These are phyloP conservation scores for Telenomus remus DNA, from an alignment of 1,140 invertebrate genomes.

Conservation along the genomic window DNA sequence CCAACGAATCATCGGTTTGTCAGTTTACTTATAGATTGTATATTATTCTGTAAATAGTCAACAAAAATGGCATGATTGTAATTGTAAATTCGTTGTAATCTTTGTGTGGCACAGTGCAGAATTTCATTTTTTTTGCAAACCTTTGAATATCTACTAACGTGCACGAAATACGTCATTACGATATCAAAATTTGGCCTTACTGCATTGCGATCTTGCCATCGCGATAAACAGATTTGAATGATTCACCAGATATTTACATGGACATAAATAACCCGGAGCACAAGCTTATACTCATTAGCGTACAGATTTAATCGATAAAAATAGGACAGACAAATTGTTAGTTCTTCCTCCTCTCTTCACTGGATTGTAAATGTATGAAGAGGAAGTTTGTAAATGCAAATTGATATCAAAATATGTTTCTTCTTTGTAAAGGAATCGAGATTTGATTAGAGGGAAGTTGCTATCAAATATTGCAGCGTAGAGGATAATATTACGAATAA, in stretches of 20 bases:
- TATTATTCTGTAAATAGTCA: constrained; percentile 51
- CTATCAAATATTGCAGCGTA: constrained; percentile 3
- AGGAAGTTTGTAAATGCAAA: too few relatives aligned
- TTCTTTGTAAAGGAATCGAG: background rate
- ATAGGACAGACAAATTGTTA: constrained; percentile 14
- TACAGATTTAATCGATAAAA: constrained; percentile 8
- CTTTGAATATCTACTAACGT: constrained; percentile 3
- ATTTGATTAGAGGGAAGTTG: constrained; percentile 4
- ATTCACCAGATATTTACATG: constrained; percentile 31
- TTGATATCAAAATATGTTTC: too few relatives aligned
- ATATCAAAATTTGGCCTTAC: constrained; percentile 58
- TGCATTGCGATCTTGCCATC: constrained; percentile 17
- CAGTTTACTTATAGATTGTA: constrained; percentile 32
- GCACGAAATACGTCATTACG: constrained; percentile 17
- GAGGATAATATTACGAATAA: background rate
- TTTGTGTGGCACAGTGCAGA: constrained; percentile 16
- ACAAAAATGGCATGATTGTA: constrained; percentile 21
- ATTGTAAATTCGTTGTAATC: constrained; percentile 20
- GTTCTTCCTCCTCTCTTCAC: constrained; percentile 7
- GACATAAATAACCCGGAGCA: constrained; percentile 30
- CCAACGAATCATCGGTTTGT: constrained; percentile 9
- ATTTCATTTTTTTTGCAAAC: constrained; percentile 14
- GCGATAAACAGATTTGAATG: constrained; percentile 17
- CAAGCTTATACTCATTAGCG: constrained; percentile 35
- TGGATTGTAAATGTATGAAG: background rate